Evolutionary conservation across 2,797 vertebrate species (phyloP), one percentile per base, ranked within the genome.

Genomic region (Chromis chromis): DNA sequence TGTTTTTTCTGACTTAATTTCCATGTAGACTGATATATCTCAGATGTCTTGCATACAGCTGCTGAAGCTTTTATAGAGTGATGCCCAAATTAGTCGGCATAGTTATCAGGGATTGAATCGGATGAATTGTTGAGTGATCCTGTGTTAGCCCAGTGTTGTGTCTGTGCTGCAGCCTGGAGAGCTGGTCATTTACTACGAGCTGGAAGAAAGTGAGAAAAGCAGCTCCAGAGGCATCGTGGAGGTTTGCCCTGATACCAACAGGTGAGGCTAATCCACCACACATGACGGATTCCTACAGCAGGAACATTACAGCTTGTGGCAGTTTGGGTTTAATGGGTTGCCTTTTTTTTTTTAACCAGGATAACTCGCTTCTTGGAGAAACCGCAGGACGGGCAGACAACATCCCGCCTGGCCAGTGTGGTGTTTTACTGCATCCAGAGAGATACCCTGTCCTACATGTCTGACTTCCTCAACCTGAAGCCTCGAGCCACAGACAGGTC

Each of bases 401-500:
- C 39, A 1, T 96, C 95, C 0, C 91, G 94, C 36, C 74, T 96
- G 75, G 95, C 95, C 81, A 96, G 95, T 8, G 95, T 96, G 14
- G 95, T 96, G 49, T 96, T 96, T 73, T 96, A 96, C 91, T 96
- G 95, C 81, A 78, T 96, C 36, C 93, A 74, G 42, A 92, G 68
- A 59, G 82, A 89, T 40, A 94, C 93, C 0, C 86, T 96, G 54
- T 63, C 89, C 16, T 76, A 68, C 85, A 85, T 96, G 56, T 91
- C 91, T 0, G 82, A 93, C 48, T 95, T 95, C 84, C 89, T 96
- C 49, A 58, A 36, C 50, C 78, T 84, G 59, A 90, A 89, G 81
- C 85, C 84, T 4, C 71, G 78, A 19, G 91, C 87, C 25, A 55
- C 85, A 0, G 67, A 94, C 76, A 84, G 92, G 72, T 90, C 81